These are phyloP conservation scores for Heteromyza rotundicornis DNA, from an alignment of 2,888 invertebrate genomes.

Conservation along the genomic window DNA sequence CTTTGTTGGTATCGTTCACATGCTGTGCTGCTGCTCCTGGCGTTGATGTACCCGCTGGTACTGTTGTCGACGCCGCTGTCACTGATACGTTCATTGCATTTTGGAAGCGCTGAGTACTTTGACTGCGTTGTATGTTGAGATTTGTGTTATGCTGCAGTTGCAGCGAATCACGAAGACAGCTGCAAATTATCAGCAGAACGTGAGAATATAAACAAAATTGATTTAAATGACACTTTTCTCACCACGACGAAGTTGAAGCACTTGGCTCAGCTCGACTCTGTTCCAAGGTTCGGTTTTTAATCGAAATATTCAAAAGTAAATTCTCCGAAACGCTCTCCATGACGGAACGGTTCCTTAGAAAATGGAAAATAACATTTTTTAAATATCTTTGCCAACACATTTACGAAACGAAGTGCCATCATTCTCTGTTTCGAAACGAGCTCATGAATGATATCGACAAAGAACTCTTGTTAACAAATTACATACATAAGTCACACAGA, in stretches of 20 bases:
- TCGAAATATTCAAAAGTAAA: constrained; percentile 60
- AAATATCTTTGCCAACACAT: too few species aligned
- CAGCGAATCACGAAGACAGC: constrained; percentile 61
- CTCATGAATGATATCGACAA: too few species aligned
- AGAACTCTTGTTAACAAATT: too few species aligned
- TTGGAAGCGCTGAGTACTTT: constrained; percentile 61
- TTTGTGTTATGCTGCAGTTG: constrained; percentile 63
- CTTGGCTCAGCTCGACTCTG: constrained; percentile 54
- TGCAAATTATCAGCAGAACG: too few species aligned
- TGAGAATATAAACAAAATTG: background rate
- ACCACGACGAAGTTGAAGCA: constrained; percentile 59
- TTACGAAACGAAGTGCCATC: too few species aligned
- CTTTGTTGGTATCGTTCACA: constrained; percentile 52
- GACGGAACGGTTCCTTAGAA: constrained; percentile 59
- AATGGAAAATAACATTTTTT: too few species aligned
- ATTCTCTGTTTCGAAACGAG: too few species aligned
- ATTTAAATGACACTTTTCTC: constrained; percentile 6
- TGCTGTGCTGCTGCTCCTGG: background rate
- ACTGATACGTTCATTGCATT: constrained; percentile 47
- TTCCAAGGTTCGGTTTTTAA: constrained; percentile 61
- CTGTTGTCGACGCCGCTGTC: constrained; percentile 10
- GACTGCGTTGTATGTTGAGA: constrained; percentile 62
- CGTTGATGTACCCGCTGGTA: constrained; percentile 18
- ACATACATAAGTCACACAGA: too few species aligned
- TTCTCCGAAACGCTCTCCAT: constrained; percentile 63